Evolutionary conservation across 2,888 invertebrate species (phyloP).

Genomic region (Mythimna pallens): DNA sequence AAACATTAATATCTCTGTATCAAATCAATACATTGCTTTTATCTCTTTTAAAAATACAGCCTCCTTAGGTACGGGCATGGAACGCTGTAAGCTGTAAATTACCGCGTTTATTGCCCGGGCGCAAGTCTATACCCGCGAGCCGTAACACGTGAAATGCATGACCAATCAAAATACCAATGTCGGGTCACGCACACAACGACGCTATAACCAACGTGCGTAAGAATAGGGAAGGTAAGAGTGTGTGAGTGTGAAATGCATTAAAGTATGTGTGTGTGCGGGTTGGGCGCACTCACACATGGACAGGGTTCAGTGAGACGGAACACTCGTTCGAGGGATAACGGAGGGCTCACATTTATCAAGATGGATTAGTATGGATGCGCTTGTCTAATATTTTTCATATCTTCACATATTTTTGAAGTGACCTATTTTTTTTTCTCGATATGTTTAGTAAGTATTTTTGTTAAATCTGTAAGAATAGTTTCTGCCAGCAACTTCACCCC

Average conservation of each 20-base stretch:
- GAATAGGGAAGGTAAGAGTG: constrained; percentile 58
- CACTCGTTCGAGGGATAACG: constrained; percentile 89
- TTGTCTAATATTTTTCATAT: constrained; percentile 16
- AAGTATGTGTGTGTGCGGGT: constrained; percentile 63
- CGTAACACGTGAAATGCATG: constrained; percentile 91
- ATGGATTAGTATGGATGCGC: constrained; percentile 75
- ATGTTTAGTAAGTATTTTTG: neutral
- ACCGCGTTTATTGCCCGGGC: constrained; percentile 84
- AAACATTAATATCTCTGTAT: constrained; percentile 22
- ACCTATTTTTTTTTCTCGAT: neutral
- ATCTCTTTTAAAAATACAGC: constrained; percentile 78
- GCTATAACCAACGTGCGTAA: constrained; percentile 47
- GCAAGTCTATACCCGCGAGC: constrained; percentile 80
- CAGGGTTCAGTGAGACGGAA: constrained; percentile 85
- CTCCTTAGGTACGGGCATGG: constrained; percentile 76
- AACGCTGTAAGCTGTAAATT: constrained; percentile 85
- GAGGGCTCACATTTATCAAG: constrained; percentile 87
- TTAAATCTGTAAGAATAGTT: neutral
- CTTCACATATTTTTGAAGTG: neutral
- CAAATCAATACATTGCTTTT: constrained; percentile 63
- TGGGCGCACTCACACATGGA: constrained; percentile 75
- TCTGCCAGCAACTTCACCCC: too few species aligned
- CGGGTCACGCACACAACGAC: constrained; percentile 80
- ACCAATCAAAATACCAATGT: constrained; percentile 91
- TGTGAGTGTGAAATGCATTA: constrained; percentile 81